Base-by-base conservation (phyloP, 2,797 vertebrate species). In the Euthynnus affinis region DNA sequence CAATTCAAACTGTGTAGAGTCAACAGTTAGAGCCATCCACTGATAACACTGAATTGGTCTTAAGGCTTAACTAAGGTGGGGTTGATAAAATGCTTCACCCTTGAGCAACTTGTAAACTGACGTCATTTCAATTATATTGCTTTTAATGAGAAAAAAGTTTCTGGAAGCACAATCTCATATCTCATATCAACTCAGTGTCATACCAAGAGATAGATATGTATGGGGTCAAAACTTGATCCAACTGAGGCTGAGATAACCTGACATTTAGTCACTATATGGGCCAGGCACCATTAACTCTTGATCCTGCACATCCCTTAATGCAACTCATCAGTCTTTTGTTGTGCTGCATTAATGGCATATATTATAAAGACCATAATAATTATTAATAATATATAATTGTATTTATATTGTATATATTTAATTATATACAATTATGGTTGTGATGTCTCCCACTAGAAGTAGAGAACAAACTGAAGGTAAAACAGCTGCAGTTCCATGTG, bases 41-140 rank as follows among this genome's bases (percentile, higher is more conserved):
- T 86, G 87, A 93, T 92, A 88, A 51, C 83, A 34, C 12, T 0
- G 51, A 78, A 27, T 66, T 76, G 72, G 74, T 75, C 52, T 40
- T 57, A 61, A 17, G 22, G 25, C 73, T 88, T 71, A 53, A 76
- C 80, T 44, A 77, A 80, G 87, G 85, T 60, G 74, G 65, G 63
- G 85, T 46, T 62, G 80, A 86, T 84, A 82, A 88, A 74, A 61
- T 63, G 53, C 60, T 53, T 86, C 64, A 83, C 58, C 65, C 58
- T 46, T 56, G 22, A 80, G 64, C 57, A 67, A 55, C 67, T 80
- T 32, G n/a, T 81, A 66, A 74, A 79, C 52, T 22, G 29, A 64
- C 46, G 72, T 73, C 1, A 67, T 57, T 71, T 60, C 32, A 27
- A 59, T 20, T 64, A 34, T 67, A 64, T 37, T 7, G 51, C 62